phyloP scores from a whole-genome alignment of 2,797 vertebrate species.

The Poliocrania exsul region DNA sequence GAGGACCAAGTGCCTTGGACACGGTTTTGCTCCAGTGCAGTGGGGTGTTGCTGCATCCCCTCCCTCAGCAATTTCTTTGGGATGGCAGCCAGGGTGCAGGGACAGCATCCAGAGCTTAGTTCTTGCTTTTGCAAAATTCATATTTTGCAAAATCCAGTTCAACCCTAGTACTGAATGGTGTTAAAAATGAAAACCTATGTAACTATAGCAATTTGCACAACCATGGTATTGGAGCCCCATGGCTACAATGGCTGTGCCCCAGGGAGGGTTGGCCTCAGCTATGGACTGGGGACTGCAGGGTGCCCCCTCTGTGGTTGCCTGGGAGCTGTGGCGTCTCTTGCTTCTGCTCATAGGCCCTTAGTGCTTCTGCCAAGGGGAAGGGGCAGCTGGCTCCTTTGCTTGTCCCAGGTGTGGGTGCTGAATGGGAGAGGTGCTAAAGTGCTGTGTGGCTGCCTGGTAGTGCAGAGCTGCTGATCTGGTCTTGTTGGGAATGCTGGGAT shows the following conservation, averaged over 20 bases:
- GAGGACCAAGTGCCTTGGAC: neutral
- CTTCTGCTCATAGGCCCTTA: neutral
- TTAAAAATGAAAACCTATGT: neutral
- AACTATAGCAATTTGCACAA: neutral
- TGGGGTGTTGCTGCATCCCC: neutral
- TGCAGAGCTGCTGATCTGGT: neutral
- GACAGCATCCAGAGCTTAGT: neutral
- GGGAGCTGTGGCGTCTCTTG: fast-evolving
- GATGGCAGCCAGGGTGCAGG: neutral
- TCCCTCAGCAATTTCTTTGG: neutral
- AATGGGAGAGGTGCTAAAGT: neutral
- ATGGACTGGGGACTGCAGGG: neutral
- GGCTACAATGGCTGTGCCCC: fast-evolving
- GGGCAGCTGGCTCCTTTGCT: neutral
- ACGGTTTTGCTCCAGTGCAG: neutral
- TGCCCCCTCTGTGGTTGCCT: neutral
- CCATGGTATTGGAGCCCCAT: neutral
- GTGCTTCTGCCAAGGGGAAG: fast-evolving
- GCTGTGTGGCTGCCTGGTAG: neutral
- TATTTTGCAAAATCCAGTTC: neutral
- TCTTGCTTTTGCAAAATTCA: neutral
- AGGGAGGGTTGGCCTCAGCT: neutral
- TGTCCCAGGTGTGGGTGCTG: neutral
- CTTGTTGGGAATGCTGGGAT: neutral
- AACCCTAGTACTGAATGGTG: neutral